phyloP scores from a whole-genome alignment of 2,888 invertebrate species.

The Nomada goodeniana region DNA sequence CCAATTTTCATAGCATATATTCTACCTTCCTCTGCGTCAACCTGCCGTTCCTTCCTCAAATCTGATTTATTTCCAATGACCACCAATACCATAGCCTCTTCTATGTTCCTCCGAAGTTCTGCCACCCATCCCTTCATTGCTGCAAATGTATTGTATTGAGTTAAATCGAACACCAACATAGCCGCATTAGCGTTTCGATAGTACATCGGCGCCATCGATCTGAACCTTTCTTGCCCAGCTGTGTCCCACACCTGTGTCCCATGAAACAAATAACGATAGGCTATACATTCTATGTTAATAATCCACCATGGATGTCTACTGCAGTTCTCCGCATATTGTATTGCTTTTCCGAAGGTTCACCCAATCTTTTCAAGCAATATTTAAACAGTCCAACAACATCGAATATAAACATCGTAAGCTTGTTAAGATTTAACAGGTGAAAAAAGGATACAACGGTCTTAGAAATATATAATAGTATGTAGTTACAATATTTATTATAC shows the following conservation, averaged over 20 bases:
- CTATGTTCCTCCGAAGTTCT: conserved; percentile 91
- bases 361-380: no score
- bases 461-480: no score
- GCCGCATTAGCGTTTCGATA: conserved; percentile 97
- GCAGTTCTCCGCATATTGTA: neutral
- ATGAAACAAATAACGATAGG: conserved; percentile 61
- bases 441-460: no score
- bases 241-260: conserved; percentile 93
- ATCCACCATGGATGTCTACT: neutral
- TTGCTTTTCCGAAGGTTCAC: no score
- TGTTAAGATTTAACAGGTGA: no score
- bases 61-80: conserved; percentile 95
- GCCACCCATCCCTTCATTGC: conserved; percentile 95
- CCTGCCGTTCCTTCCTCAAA: conserved; percentile 87
- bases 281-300: neutral
- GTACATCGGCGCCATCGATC: conserved; percentile 97
- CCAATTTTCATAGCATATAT: conserved; percentile 92
- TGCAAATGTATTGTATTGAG: conserved; percentile 90
- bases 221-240: conserved; percentile 94
- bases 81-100: conserved; percentile 91
- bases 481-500: neutral
- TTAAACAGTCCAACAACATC: no score
- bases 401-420: no score
- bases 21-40: conserved; percentile 89
- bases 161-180: conserved; percentile 94